Base-by-base conservation (phyloP, 23 tunicate species). In the Styela clava region DNA sequence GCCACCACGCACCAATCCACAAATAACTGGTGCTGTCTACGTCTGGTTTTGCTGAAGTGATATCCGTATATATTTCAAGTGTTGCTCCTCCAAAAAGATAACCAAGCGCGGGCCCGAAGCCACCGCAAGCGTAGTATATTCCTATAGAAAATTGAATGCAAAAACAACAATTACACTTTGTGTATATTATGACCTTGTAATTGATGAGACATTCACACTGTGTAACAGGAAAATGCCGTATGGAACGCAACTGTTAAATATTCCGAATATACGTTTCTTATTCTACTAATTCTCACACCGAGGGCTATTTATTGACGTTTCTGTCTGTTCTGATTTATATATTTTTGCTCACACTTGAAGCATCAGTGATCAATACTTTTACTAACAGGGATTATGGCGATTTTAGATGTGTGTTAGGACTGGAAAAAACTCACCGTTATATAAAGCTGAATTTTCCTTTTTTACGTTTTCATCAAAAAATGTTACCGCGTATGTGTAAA, bases 41-140 rank as follows among this genome's bases (percentile, higher is more conserved):
- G 34, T 35, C 78, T 16, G 85, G 85, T 16, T 77, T 82, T 69
- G 2, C 26, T 79, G 72, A 26, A 61, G 29, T n/a, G 7, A 24
- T 3, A 16, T 33, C 78, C 44, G 31, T 65, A 16, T 65, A 25
- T 7, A 27, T 26, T 37, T 56, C 86, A 1, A 89, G 68, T 31
- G 86, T 56, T 24, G 44, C 62, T 28, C 95, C 89, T 31, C 95
- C 95, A 9, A 89, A 74, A 2, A 89, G 52, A 81, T 70, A 89
- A 2, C 95, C 95, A 74, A 89, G 73, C 31, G 95, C 95, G 52
- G 95, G 95, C 31, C 95, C 95, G 52, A 89, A 51, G 2, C 86
- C 95, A 23, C 88, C 69, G 44, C 88, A 79, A 5, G 89, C 85
- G 73, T 80, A 89, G 65, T 80, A 89, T 26, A 89, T 67, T 30